Base-by-base conservation (phyloP, 2,113 vertebrate genomes). In the Microcebus griseorufus region DNA sequence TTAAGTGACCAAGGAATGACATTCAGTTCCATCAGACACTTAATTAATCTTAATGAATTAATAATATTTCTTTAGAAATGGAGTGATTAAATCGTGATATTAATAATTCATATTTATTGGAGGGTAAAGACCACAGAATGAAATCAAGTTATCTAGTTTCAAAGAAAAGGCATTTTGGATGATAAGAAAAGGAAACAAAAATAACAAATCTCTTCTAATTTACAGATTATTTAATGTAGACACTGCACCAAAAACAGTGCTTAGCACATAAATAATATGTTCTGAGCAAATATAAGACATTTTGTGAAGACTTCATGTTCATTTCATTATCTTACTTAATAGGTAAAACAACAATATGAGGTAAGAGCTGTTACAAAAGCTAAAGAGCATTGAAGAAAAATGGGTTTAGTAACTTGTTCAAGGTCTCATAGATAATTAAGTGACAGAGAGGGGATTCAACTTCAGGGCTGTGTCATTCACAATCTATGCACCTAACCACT, bases 31-130 rank as follows among this genome's bases (percentile, higher is more conserved):
- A 69, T 64, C 16, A 93, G 58, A 72, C 14, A 60, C 25, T 76
- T 53, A 91, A 22, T 84, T 94, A 89, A 93, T 48, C n/a, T 93
- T 91, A 92, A 81, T 34, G 2, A 82, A 88, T 93, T 79, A 78
- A 79, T 85, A 62, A 73, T 75, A 70, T 92, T 78, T 88, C 2
- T n/a, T 90, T 83, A 82, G 10, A 92, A 84, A 73, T 37, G n/a
- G 17, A 55, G 12, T 48, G 69, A 58, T 65, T 81, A 97, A 82
- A 82, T 85, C 9, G 45, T 90, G n/a, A 70, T 85, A 42, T 89
- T 75, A 83, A 83, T 73, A 79, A 92, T 94, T 64, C 16, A 72
- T 96, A 78, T 39, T 70, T 90, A 95, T 27, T 80, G 8, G 22
- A 48, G 10, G 2, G 23, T 58, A 86, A 90, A 81, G 13, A 11